These are phyloP conservation scores for Drosophila trichaetosa DNA, from an alignment of 2,888 invertebrate genomes.

Conservation along the genomic window DNA sequence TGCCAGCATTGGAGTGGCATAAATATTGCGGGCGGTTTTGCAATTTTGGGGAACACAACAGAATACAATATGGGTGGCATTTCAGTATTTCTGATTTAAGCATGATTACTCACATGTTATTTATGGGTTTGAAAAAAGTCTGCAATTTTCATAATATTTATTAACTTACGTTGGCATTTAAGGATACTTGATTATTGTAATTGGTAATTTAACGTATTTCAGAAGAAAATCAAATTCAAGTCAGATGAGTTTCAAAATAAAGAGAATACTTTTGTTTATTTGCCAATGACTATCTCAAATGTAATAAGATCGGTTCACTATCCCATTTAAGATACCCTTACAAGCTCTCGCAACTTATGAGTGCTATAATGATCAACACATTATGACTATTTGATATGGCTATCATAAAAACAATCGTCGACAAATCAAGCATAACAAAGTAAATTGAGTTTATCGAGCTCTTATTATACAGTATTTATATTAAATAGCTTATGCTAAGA, in stretches of 20 bases:
- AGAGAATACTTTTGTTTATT: neutral
- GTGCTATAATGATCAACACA: neutral
- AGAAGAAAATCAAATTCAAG: neutral
- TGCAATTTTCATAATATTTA: neutral
- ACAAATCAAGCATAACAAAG: neutral
- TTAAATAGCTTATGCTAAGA: neutral
- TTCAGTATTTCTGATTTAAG: constrained; percentile 12
- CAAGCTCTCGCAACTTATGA: neutral
- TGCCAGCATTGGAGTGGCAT: constrained; percentile 29
- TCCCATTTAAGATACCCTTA: neutral
- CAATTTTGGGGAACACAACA: constrained; percentile 22
- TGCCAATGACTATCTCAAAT: neutral
- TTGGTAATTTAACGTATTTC: neutral
- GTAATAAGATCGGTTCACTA: neutral
- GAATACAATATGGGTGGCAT: constrained; percentile 39
- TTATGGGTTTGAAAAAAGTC: neutral
- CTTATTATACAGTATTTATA: neutral
- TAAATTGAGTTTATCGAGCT: neutral
- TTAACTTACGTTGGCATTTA: neutral
- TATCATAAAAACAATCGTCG: neutral
- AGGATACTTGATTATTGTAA: neutral
- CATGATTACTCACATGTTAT: constrained; percentile 1
- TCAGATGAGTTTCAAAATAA: neutral
- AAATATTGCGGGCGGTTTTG: constrained; percentile 59
- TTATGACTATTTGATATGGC: no score